Evolutionary conservation across 2,888 invertebrate species (phyloP).

Genomic region (Spisula solida): DNA sequence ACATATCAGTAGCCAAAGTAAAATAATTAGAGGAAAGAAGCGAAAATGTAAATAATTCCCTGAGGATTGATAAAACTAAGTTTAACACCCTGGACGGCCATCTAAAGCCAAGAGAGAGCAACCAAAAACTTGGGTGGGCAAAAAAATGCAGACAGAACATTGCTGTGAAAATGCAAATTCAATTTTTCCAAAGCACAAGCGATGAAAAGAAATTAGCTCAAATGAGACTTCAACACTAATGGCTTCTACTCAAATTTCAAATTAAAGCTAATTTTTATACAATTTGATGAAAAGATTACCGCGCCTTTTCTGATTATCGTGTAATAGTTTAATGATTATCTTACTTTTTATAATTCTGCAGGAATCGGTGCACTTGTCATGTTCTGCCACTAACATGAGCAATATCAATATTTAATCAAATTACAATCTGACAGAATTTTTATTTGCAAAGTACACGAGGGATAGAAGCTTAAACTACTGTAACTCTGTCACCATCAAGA

Average conservation of each 20-base stretch:
- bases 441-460: background rate
- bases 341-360: background rate
- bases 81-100: background rate
- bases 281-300: conserved; percentile 30
- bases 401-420: conserved; percentile 5
- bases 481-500: too few relatives aligned
- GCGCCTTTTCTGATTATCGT: background rate
- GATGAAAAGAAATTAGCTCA: conserved; percentile 35
- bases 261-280: conserved; percentile 31
- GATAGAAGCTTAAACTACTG: background rate
- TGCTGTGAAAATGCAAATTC: conserved; percentile 28
- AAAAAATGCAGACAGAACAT: background rate
- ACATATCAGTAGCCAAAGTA: conserved; percentile 30
- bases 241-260: conserved; percentile 38
- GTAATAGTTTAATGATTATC: conserved; percentile 21
- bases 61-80: conserved; percentile 10
- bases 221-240: conserved; percentile 1
- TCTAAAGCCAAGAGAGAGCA: background rate
- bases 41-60: conserved; percentile 37
- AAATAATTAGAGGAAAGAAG: conserved; percentile 57
- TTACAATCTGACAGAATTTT: background rate
- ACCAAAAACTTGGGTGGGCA: conserved; percentile 20
- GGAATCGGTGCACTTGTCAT: background rate
- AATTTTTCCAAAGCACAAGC: conserved; percentile 3
- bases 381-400: background rate